Evolutionary conservation across 2,797 vertebrate species (phyloP).

Genomic region (Ciconia nigra): DNA sequence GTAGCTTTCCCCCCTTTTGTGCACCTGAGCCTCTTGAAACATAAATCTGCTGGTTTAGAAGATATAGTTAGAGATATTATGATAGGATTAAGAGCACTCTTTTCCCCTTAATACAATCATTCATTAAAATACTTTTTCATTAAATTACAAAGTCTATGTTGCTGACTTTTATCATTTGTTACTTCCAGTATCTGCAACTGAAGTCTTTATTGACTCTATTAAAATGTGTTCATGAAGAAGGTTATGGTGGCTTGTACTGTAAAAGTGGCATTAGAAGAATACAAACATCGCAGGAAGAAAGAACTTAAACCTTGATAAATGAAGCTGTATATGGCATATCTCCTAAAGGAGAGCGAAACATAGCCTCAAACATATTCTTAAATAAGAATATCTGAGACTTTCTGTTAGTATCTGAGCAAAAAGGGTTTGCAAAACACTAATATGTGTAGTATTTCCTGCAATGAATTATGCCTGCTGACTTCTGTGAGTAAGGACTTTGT

Average conservation of each 20-base stretch:
- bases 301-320: neutral
- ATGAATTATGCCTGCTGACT: neutral
- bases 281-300: neutral
- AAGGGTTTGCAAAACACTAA: neutral
- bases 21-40: neutral
- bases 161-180: conserved; percentile 5
- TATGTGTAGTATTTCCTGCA: neutral
- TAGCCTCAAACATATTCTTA: neutral
- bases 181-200: neutral
- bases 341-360: neutral
- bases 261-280: neutral
- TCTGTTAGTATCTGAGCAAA: neutral
- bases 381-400: neutral
- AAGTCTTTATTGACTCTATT: neutral
- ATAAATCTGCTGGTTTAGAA: conserved; percentile 3
- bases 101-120: neutral
- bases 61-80: neutral
- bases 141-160: neutral
- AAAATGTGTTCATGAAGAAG: neutral
- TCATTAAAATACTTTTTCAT: conserved; percentile 42
- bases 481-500: neutral
- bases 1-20: neutral
- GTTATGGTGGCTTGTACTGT: neutral
- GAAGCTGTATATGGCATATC: neutral
- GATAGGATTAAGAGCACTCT: conserved; percentile 2